Evolutionary conservation across 2,113 vertebrate genomes (phyloP), one percentile per base, ranked within the genome.

Genomic region (Danio rerio): DNA sequence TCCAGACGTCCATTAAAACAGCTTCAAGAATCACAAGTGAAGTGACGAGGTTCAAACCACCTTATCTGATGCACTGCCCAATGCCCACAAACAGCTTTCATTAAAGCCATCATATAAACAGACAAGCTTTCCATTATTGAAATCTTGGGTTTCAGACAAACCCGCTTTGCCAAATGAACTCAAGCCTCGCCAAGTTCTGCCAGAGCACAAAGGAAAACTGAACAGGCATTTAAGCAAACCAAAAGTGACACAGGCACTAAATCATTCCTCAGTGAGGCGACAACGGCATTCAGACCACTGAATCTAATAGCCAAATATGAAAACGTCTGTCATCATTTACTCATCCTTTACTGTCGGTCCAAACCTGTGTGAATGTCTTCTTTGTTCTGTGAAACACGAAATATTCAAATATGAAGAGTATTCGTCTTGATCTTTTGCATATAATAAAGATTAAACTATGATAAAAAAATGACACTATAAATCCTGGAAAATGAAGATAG

Each of bases 61-160:
- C 83, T 85, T 81, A 79, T 81, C 81, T 79, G 53, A 81, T 16
- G 45, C 55, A 50, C 69, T 69, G 65, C 81, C 55, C 55, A 50
- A 62, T 69, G 65, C 81, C 55, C 7, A 49, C 55, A 55, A 59
- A 56, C 73, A 85, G 82, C 83, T 84, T 86, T 86, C 81, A 89
- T 89, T 88, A 87, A 86, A 62, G 65, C 88, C 86, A 90, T 88
- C 90, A 87, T 45, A 7, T 80, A 89, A 84, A 90, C 87, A 89
- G 89, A 88, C 85, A 88, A 89, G 80, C 73, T 83, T 84, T 85
- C 83, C 62, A 87, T 87, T 82, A 89, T 82, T 84, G 81, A 84
- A 81, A 73, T 83, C 78, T 58, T 71, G 65, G 45, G 72, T 76
- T 80, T 85, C 47, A 59, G 55, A 74, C 71, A 20, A 58, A 83